Evolutionary conservation across 2,113 vertebrate species (phyloP), one percentile per base, ranked within the genome.

Genomic region (Archocentrus centrarchus): DNA sequence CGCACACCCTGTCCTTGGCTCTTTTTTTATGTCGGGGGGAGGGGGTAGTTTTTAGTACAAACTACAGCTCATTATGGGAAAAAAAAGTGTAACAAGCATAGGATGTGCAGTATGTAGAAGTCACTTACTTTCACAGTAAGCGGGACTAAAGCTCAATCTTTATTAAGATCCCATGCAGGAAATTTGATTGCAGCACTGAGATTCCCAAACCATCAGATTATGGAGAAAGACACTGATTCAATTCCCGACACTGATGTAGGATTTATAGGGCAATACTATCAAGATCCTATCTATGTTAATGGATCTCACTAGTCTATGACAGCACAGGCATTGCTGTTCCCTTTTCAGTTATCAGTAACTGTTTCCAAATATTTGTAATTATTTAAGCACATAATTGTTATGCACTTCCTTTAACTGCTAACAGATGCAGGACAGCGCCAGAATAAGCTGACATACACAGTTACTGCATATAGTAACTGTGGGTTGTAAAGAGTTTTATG

Each of bases 1-100:
- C 57, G 53, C 83, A 75, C 50, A 61, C 27, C 77, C 70, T 58
- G 81, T 86, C 85, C 85, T 83, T 85, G 83, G 68, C 59, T 89
- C 77, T 79, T 80, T 91, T 73, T 22, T 20, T 3, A 55, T 22
- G 20, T 4, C 8, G 30, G 68, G 14, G 14, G 47, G 47, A 32
- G 47, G 66, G 66, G 32, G 47, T 53, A 53, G 68, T 73, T 73
- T 73, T 5, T 32, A 32, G 47, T 32, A 27, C 50, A 73, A 73
- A 27, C 24, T 53, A 70, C 11, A 32, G 44, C 68, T 73, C 5
- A 50, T 73, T 73, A n/a, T 73, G 47, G 47, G 5, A 41, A 64
- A 70, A n/a, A 27, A 35, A 55, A 14, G 27, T 35, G 68, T 35
- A 73, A 73, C 27, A 32, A 55, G 24, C 24, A 53, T 73, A 3